A percentile compares a stretch with the other conserved stretches of the same genome.
phyloP scores from a whole-genome alignment of 2,797 vertebrate genomes.

The Odontamblyopus lacepedii region DNA sequence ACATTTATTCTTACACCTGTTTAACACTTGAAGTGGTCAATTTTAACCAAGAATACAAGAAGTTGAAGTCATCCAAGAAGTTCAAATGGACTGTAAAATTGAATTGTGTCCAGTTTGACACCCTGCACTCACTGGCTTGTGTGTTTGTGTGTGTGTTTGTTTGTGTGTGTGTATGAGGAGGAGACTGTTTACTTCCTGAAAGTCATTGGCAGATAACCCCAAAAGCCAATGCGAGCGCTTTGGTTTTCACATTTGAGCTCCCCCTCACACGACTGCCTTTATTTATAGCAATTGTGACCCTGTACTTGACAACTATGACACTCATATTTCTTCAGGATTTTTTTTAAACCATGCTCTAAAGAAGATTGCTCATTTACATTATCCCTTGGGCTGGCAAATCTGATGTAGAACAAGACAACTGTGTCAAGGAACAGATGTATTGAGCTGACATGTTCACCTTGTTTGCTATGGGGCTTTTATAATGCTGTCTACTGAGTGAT shows the following conservation, averaged over 20 bases:
- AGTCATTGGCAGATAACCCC: slow-evolving; percentile 31
- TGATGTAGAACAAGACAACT: slow-evolving; percentile 13
- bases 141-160: not conserved
- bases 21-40: too few species aligned
- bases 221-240: slow-evolving; percentile 23
- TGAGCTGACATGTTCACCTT: slow-evolving; percentile 67
- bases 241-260: slow-evolving; percentile 51
- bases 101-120: slow-evolving; percentile 19
- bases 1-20: too few species aligned
- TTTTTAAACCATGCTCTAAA: not conserved
- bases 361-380: not conserved
- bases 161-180: not conserved
- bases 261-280: slow-evolving; percentile 59
- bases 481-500: slow-evolving; percentile 9
- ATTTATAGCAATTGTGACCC: slow-evolving; percentile 61
- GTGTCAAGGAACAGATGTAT: slow-evolving; percentile 69
- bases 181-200: slow-evolving; percentile 24
- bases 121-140: not conserved
- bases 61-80: not conserved
- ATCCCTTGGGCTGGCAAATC: not conserved
- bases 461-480: slow-evolving; percentile 73
- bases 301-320: slow-evolving; percentile 23
- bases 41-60: not conserved
- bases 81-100: not conserved
- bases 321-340: slow-evolving; percentile 36